Base-by-base conservation (phyloP, 2,113 vertebrate genomes). In the Xenopus laevis region DNA sequence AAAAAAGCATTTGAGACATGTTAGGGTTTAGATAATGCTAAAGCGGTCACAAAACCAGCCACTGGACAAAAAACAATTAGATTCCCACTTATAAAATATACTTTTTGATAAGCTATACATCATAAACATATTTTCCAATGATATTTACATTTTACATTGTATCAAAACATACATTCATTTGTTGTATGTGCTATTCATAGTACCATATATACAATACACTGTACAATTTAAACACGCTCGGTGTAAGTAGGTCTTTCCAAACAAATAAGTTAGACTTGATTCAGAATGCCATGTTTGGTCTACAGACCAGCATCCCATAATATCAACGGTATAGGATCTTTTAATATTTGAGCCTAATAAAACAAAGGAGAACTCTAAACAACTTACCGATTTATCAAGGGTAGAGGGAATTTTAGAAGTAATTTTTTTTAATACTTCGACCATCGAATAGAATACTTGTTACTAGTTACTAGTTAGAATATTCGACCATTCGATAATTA, bases 111-210 rank as follows among this genome's bases (percentile, higher is more conserved):
- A 64, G 68, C 66, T 64, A 69, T 27, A 60, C 66, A 13, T 13
- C 72, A 69, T 40, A 45, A 50, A 60, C 64, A 33, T 62, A 52
- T 69, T 20, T 55, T 30, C 21, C 23, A 5, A 23, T 55, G 17
- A 23, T 76, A 77, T 77, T 64, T 77, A 77, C 74, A 77, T 17
- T 77, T 77, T 67, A 77, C 74, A 77, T 77, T 77, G 74, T 77
- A 77, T 70, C 47, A 77, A 77, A 76, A 64, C 47, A 47, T 77
- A 77, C 74, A 77, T 77, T 77, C 74, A 70, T 69, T 27, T 63
- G 63, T 4, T 71, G 63, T 4, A 44, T 77, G 74, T 77, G 74
- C 66, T 70, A 62, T 69, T 61, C n/a, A 10, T 20, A 55, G 58
- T 23, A 46, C 47, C 73, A 13, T 77, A 77, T 77, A 53, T 77